Conservation (phyloP, 53 echinoderm and acorn worm species). For the Holothuria scabra region DNA sequence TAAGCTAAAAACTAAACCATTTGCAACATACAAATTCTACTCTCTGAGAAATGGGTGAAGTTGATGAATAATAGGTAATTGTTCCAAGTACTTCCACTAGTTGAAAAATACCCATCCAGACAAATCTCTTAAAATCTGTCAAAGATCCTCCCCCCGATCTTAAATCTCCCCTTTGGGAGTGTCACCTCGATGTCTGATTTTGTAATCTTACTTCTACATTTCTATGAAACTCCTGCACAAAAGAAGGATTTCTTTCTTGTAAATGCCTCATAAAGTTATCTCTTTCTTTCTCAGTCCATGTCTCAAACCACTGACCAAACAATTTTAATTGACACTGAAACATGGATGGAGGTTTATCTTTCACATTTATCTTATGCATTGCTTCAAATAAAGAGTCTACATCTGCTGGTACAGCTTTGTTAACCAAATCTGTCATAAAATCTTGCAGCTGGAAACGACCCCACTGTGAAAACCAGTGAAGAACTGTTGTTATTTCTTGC, state of each 20-base stretch:
- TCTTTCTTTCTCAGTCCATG: slow-evolving; percentile 67
- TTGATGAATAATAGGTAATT: too few relatives aligned
- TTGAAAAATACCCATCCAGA: too few relatives aligned
- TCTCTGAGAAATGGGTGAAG: too few relatives aligned
- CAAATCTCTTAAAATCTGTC: too few relatives aligned
- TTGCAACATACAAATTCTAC: too few relatives aligned
- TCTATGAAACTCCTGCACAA: slow-evolving; percentile 60
- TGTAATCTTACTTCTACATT: slow-evolving; percentile 51
- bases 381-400: slow-evolving; percentile 70
- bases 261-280: slow-evolving; percentile 59
- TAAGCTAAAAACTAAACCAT: too few relatives aligned
- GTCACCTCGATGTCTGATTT: slow-evolving; percentile 15
- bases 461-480: slow-evolving; percentile 83
- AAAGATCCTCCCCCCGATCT: too few relatives aligned
- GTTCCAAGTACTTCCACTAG: too few relatives aligned
- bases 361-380: slow-evolving; percentile 68
- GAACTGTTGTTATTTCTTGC: slow-evolving; percentile 69
- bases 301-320: slow-evolving; percentile 71
- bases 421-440: slow-evolving; percentile 71
- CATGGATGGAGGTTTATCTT: slow-evolving; percentile 71
- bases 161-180: too few relatives aligned
- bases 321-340: slow-evolving; percentile 81
- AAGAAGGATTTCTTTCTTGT: slow-evolving; percentile 59
- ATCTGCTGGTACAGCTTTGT: slow-evolving; percentile 77
- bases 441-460: slow-evolving; percentile 67